Evolutionary conservation across 1,140 invertebrate species (phyloP), one percentile per base, ranked within the genome.

Genomic region (Tetramorium parvispinum): DNA sequence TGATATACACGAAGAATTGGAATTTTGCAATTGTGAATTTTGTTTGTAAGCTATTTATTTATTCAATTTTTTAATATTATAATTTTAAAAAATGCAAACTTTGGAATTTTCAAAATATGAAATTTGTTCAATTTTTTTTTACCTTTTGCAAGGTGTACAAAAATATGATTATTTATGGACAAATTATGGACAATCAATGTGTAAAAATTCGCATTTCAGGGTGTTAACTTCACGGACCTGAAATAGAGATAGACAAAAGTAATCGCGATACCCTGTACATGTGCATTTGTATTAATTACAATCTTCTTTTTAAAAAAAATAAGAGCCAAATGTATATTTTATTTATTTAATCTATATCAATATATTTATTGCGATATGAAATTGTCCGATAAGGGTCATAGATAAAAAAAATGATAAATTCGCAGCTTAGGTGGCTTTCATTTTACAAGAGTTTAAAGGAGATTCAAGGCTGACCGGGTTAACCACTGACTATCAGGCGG

Each of bases 391-490:
- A 55, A 32, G n/a, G 27, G n/a, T 24, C 24, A 13, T 40, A 73
- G 27, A 37, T 73, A 55, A 55, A 55, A 55, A 55, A 55, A 73
- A 0, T 37, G 13, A 21, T 21, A 73, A 27, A 27, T 71, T 71
- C 49, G n/a, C 5, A 24, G n/a, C 24, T 8, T 24, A 71, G 2
- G 16, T 49, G 37, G n/a, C 43, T 71, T 70, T 43, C 40, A 8
- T 43, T 61, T 46, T 21, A n/a, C 11, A 66, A 66, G n/a, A 66
- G 63, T 43, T 61, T 27, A 55, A 43, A 57, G 16, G 37, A 43
- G 18, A n/a, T 70, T 65, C 63, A 70, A 70, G 77, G 49, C 32
- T 68, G 63, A 43, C 49, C 49, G 10, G 16, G 13, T 81, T 81
- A 43, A 55, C 6, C 32, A 32, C 37, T 27, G 51, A 65, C 49